Evolutionary conservation across 2,797 vertebrate species (phyloP).

Genomic region (Gadopsis bispinosus): DNA sequence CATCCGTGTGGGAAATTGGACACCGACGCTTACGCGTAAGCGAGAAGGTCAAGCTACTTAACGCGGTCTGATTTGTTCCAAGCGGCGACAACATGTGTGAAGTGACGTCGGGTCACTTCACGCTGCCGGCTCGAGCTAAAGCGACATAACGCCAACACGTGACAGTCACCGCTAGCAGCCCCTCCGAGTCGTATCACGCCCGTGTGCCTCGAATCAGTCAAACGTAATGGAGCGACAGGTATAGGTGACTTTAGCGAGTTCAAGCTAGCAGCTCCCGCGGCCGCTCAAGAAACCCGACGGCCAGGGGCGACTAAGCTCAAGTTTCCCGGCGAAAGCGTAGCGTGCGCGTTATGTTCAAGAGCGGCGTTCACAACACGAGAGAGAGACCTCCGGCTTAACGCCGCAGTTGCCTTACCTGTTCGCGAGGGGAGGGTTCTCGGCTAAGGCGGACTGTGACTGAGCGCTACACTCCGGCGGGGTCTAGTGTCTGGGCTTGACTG

Average conservation of each 20-base stretch:
- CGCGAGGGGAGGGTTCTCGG: slow-evolving; percentile 58
- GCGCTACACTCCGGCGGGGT: neutral
- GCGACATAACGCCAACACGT: neutral
- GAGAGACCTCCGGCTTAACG: neutral
- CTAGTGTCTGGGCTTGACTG: slow-evolving; percentile 65
- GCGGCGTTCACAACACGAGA: neutral
- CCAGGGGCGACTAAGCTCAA: neutral
- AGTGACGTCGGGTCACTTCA: slow-evolving; percentile 2
- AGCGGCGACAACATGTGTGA: slow-evolving; percentile 34
- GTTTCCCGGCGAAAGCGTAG: neutral
- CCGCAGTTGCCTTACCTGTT: slow-evolving; percentile 75
- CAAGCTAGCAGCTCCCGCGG: neutral
- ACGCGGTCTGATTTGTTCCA: slow-evolving; percentile 28
- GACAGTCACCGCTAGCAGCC: neutral
- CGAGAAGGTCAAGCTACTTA: slow-evolving; percentile 49
- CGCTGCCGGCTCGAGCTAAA: neutral
- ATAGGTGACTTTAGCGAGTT: neutral
- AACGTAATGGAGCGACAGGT: neutral
- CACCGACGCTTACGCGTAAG: slow-evolving; percentile 44
- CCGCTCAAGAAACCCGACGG: neutral
- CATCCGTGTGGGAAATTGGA: slow-evolving; percentile 32
- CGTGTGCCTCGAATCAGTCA: neutral
- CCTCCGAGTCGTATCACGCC: neutral
- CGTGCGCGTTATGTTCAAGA: accelerated
- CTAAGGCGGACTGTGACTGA: slow-evolving; percentile 23